Evolutionary conservation across 2,797 vertebrate species (phyloP).

Genomic region (Capromys pilorides): DNA sequence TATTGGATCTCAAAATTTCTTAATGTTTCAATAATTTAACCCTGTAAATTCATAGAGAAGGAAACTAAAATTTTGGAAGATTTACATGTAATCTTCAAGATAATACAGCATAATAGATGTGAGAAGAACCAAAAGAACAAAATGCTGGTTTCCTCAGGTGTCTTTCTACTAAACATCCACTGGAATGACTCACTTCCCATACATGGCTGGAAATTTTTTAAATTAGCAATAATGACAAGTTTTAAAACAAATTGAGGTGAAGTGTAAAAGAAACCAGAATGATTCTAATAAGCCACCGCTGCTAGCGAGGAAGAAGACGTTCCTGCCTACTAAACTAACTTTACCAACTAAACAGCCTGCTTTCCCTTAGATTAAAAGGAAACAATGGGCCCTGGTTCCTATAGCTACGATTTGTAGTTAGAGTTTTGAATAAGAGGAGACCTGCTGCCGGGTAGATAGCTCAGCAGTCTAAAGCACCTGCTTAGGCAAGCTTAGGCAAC

Average conservation of each 20-base stretch:
- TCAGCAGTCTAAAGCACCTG: too few relatives aligned
- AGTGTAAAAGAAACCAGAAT: constrained; percentile 28
- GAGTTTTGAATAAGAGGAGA: background rate
- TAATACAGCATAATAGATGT: background rate
- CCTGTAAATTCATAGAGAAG: background rate
- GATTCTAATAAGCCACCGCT: background rate
- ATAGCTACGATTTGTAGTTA: background rate
- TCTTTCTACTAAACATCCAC: background rate
- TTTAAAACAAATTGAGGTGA: constrained; percentile 37
- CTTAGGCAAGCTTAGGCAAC: too few relatives aligned
- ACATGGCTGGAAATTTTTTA: background rate
- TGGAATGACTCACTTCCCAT: background rate
- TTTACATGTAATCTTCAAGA: background rate
- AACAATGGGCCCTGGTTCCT: too few relatives aligned
- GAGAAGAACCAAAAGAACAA: background rate
- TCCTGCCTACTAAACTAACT: constrained; percentile 43
- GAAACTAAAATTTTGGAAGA: constrained; percentile 38
- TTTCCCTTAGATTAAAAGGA: constrained; percentile 41
- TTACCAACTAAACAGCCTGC: constrained; percentile 28
- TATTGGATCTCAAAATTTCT: background rate
- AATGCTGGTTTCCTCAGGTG: background rate
- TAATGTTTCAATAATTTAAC: background rate
- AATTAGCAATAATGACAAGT: constrained; percentile 29
- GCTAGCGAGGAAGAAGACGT: background rate
- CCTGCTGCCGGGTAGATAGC: too few relatives aligned